Base-by-base conservation (phyloP, 2,797 vertebrate genomes). In the Spea hammondii region DNA sequence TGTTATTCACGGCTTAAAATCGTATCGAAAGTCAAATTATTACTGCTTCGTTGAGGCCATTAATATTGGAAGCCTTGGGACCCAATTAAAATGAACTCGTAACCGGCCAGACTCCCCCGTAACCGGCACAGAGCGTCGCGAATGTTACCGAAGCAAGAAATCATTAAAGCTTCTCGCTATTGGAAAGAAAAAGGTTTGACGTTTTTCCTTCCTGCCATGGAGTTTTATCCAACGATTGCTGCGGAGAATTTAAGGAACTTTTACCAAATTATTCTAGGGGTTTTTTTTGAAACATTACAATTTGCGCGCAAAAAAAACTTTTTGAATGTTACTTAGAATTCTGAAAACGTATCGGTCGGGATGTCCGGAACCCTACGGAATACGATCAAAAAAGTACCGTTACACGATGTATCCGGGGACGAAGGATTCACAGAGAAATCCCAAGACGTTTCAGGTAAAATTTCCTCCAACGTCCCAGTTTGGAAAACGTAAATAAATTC, bases 31-130 rank as follows among this genome's bases (percentile, higher is more conserved):
- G n/a, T 62, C 12, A 32, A 7, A 17, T 17, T 62, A 8, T 5
- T 32, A 32, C 4, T 62, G 59, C 59, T 62, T 62, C 59, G 7
- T 14, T 32, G 1, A 57, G 59, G 44, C 59, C 5, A 62, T 62
- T 62, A 62, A 62, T 6, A 5, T 62, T 6, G 12, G 59, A 62
- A 10, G 9, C 59, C 59, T 62, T 62, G 59, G 59, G 59, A 62
- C 59, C 59, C 12, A 62, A 62, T 62, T 62, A 62, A 62, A 62
- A 62, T 32, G n/a, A 62, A 17, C 12, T 32, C n/a, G 59, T 62
- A 17, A 32, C 59, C 4, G 8, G n/a, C 14, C n/a, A 32, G 59
- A 6, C 14, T 62, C 59, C 59, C 12, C 32, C 32, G 59, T 62
- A 17, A 32, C 59, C 14, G 8, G n/a, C 14, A 62, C 14, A 62